Evolutionary conservation across 2,113 vertebrate genomes (phyloP).

Genomic region (Elaphurus davidianus): DNA sequence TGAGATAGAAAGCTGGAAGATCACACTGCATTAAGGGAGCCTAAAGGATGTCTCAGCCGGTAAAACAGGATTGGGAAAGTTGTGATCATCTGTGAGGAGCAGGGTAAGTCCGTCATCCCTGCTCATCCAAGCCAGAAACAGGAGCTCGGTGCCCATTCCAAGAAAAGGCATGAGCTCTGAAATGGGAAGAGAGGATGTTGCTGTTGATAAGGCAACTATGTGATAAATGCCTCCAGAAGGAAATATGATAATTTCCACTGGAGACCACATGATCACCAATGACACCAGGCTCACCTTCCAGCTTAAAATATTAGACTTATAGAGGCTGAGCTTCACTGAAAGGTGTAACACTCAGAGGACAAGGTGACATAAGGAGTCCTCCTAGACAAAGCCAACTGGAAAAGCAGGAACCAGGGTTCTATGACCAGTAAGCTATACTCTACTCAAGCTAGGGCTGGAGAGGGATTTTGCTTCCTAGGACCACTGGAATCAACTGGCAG

Average conservation of each 20-base stretch:
- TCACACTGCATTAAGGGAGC: not conserved
- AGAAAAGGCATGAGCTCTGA: slow-evolving; percentile 10
- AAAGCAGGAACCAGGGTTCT: not conserved
- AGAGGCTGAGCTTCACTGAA: not conserved
- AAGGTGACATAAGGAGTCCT: not conserved
- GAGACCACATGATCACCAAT: not conserved
- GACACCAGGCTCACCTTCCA: not conserved
- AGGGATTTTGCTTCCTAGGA: not conserved
- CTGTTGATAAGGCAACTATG: not conserved
- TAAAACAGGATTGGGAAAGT: not conserved
- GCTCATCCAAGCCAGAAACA: slow-evolving; percentile 22
- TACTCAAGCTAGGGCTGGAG: not conserved
- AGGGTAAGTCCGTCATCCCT: not conserved
- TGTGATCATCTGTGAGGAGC: not conserved
- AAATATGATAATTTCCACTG: not conserved
- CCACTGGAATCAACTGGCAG: not conserved
- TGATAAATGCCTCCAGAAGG: not conserved
- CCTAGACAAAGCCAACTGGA: not conserved
- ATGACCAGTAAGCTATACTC: not conserved
- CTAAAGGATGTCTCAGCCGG: slow-evolving; percentile 18
- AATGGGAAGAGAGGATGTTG: not conserved
- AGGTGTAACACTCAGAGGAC: not conserved
- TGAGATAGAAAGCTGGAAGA: not conserved
- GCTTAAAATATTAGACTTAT: not conserved
- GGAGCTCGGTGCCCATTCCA: slow-evolving; percentile 48